Evolutionary conservation across 2,113 vertebrate species (phyloP), one percentile per base, ranked within the genome.

Genomic region (Sialia sialis): DNA sequence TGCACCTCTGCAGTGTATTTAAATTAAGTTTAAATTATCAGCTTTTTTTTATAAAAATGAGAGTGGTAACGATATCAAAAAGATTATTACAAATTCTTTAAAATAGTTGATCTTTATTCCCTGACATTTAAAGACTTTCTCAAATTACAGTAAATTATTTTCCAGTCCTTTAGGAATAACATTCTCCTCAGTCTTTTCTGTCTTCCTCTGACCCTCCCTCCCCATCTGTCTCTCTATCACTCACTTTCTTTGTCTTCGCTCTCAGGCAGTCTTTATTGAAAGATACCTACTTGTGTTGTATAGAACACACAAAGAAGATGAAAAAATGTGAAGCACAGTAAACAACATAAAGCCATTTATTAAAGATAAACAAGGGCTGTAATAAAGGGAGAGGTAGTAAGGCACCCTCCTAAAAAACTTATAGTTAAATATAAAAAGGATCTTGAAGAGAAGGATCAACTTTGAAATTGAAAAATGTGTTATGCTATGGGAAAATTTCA

Each of bases 291-390:
- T 90, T 91, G 46, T 84, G 70, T 72, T 56, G 46, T 27, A 51
- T 67, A 81, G 63, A 74, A 29, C 78, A 75, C 63, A 90, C 55
- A 93, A 49, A 78, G 80, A 90, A 93, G 84, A 89, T 93, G 89
- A 94, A 89, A 92, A 95, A 82, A 63, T 30, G 14, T 34, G 75
- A 88, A 77, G 74, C 92, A 88, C 36, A 88, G 68, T 93, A 92
- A 95, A 94, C 68, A 94, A 80, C 39, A 83, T 84, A 95, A 95
- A 93, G 39, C 75, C 72, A 84, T 95, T 96, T 95, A 86, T 90
- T 90, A 90, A 90, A 91, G 70, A 74, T 83, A 91, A 95, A 90
- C 43, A 95, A 39, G 48, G 11, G 22, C 36, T 87, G 29, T 80
- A 67, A 66, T 62, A 88, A 91, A 68, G 25, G n/a, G 41, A 83